These are phyloP conservation scores for Lordiphosa collinella DNA, from an alignment of 1,140 invertebrate species.

Conservation along the genomic window DNA sequence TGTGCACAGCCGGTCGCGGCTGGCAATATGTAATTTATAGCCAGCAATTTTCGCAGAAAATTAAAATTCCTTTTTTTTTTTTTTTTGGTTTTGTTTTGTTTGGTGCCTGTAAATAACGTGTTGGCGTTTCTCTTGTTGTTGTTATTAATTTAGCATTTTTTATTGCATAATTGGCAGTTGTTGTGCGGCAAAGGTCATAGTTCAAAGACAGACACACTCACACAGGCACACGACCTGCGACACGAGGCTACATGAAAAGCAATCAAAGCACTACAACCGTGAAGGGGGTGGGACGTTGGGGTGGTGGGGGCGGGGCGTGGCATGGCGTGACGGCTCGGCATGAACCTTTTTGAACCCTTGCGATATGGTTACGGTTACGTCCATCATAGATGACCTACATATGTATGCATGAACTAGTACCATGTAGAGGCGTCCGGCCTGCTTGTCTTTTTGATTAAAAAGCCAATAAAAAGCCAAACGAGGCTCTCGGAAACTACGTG, in stretches of 20 bases:
- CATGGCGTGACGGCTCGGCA: conserved; percentile 43
- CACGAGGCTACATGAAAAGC: conserved; percentile 32
- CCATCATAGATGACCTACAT: conserved; percentile 60
- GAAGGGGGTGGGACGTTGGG: too few species aligned
- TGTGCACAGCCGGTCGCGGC: conserved; percentile 24
- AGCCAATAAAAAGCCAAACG: conserved; percentile 40
- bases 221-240: conserved; percentile 13
- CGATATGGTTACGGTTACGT: conserved; percentile 42
- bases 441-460: conserved; percentile 59
- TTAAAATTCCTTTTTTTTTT: conserved; percentile 31
- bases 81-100: conserved; percentile 2
- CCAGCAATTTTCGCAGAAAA: conserved; percentile 52
- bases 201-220: conserved; percentile 3
- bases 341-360: conserved; percentile 46
- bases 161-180: conserved; percentile 70
- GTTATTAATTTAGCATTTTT: conserved; percentile 62
- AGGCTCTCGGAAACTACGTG: too few species aligned
- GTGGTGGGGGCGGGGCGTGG: background rate
- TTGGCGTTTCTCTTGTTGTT: conserved; percentile 16
- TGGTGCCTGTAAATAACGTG: conserved; percentile 2
- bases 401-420: conserved; percentile 2
- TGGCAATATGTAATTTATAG: conserved; percentile 53
- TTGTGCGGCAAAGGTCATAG: conserved; percentile 49
- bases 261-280: conserved; percentile 26
- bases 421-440: conserved; percentile 21